phyloP scores from a whole-genome alignment of 2,113 vertebrate genomes.

The Pycnonotus jocosus region DNA sequence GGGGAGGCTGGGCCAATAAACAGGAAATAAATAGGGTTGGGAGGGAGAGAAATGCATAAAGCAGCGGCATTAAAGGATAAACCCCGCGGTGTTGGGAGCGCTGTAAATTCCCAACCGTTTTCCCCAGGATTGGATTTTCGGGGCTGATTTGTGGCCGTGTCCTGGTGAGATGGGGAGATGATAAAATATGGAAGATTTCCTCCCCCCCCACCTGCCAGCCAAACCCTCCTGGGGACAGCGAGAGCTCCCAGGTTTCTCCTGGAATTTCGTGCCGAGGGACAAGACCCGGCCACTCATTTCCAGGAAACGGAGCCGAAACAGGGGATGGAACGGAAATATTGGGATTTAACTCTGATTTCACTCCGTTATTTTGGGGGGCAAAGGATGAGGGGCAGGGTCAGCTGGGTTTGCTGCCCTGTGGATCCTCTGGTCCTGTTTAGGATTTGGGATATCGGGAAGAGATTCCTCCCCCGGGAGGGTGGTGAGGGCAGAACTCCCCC shows the following conservation, averaged over 20 bases:
- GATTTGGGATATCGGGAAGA: background rate
- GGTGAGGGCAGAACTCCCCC: no score
- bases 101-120: background rate
- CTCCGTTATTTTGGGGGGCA: accelerated
- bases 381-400: background rate
- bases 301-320: accelerated
- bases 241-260: background rate
- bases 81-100: background rate
- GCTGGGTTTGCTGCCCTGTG: accelerated
- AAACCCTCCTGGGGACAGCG: accelerated
- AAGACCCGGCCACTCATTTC: accelerated
- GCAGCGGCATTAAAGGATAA: background rate
- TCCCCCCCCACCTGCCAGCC: background rate
- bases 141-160: background rate
- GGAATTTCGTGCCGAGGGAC: accelerated
- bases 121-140: background rate
- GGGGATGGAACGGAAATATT: accelerated
- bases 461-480: background rate
- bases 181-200: background rate
- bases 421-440: accelerated
- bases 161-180: background rate
- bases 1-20: conserved; percentile 10
- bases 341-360: accelerated
- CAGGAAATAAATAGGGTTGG: background rate
- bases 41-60: background rate